Conservation (phyloP, 2,888 invertebrate genomes). For the Lacanobia oleracea region DNA sequence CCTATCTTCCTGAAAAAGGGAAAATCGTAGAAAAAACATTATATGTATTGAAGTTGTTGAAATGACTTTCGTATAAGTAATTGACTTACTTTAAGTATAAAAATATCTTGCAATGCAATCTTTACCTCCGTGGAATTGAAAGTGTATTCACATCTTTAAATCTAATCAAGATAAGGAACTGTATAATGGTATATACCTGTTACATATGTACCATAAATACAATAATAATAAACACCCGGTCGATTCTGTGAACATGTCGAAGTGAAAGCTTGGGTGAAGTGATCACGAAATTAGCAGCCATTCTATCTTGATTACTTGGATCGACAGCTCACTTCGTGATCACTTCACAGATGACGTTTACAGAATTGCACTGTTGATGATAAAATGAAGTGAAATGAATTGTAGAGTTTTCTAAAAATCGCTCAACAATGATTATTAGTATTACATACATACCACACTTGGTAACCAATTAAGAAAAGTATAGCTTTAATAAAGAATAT, state of each 20-base stretch:
- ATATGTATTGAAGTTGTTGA: neutral
- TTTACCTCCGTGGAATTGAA: neutral
- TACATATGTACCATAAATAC: neutral
- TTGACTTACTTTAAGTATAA: neutral
- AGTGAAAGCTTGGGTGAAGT: too few relatives aligned
- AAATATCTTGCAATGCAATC: neutral
- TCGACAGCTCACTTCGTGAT: too few relatives aligned
- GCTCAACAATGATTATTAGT: neutral
- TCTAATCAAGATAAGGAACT: neutral
- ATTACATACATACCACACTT: neutral
- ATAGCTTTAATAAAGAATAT: slow-evolving; percentile 66
- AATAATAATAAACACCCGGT: too few relatives aligned
- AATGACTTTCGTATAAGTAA: neutral
- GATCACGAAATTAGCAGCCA: too few relatives aligned
- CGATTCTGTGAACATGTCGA: too few relatives aligned
- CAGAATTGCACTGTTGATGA: too few relatives aligned
- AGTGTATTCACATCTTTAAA: neutral
- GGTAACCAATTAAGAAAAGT: slow-evolving; percentile 40
- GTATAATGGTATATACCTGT: neutral
- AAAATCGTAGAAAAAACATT: slow-evolving; percentile 25
- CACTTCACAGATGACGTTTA: too few relatives aligned
- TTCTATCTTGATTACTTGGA: too few relatives aligned
- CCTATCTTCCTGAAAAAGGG: slow-evolving; percentile 14
- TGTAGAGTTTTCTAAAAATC: neutral
- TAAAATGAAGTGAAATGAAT: neutral